Evolutionary conservation across 1,140 invertebrate genomes (phyloP).

Genomic region (Bombus pascuorum): DNA sequence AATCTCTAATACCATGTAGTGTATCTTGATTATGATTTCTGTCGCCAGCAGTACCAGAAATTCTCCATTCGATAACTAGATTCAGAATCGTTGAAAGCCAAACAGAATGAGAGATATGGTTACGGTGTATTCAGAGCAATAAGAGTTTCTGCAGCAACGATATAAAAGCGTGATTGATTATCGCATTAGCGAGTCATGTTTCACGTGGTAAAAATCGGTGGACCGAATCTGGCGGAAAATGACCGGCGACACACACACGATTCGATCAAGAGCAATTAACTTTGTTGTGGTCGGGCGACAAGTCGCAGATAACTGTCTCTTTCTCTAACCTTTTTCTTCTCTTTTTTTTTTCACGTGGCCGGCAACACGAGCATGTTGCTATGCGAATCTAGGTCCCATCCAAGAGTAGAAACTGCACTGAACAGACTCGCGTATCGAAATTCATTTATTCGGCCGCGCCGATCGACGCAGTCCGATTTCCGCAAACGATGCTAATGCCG

Average conservation of each 20-base stretch:
- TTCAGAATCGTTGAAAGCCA: not conserved
- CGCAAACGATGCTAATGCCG: constrained; percentile 64
- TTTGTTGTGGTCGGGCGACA: constrained; percentile 8
- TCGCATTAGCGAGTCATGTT: constrained; percentile 8
- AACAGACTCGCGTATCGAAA: constrained; percentile 45
- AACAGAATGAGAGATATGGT: not conserved
- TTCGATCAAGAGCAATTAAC: constrained; percentile 19
- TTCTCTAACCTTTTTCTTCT: not conserved
- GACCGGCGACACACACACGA: not conserved
- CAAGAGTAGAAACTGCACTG: constrained; percentile 54
- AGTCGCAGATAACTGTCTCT: not conserved
- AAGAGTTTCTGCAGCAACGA: no score
- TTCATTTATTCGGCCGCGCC: constrained; percentile 65
- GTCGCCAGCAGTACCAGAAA: not conserved
- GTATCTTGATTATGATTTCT: not conserved
- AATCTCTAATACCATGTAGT: not conserved
- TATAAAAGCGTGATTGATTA: constrained; percentile 16
- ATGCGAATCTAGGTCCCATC: constrained; percentile 58
- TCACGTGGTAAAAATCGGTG: not conserved
- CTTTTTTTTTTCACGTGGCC: no score
- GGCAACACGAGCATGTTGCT: constrained; percentile 46
- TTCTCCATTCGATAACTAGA: not conserved
- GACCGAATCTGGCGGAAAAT: constrained; percentile 18
- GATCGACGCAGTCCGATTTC: constrained; percentile 65
- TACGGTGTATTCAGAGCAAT: no score